Evolutionary conservation across 2,113 vertebrate genomes (phyloP), one percentile per base, ranked within the genome.

Genomic region (Ochotona princeps): DNA sequence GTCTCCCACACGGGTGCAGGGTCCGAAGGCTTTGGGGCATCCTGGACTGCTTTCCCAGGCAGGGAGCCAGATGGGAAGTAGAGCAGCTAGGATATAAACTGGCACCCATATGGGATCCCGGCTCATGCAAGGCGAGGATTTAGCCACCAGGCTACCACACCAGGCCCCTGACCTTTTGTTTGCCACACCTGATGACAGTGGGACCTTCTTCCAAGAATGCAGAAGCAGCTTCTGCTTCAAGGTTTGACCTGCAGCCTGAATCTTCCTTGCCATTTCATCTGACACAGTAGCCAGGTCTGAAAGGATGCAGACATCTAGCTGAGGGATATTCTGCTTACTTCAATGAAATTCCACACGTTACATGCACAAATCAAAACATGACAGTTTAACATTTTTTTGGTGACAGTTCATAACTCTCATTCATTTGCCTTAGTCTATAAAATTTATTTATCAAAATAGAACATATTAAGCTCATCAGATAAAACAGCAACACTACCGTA

Each of bases 331-430:
- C 38, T 51, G 25, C 47, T 47, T 67, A 26, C 26, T 38, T 44
- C 51, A 69, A 5, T 32, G 21, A 84, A 66, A 65, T n/a, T 83
- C 61, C 4, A 49, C 23, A 91, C 11, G 65, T 74, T 60, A 88
- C 47, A 92, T 65, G 28, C 49, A 80, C 2, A n/a, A 73, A 26
- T 61, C 92, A 96, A 85, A 26, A 25, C n/a, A 83, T 0, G 60
- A 83, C 49, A 66, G 84, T 76, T 28, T 4, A 90, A 0, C 87
- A 83, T 82, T 96, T 93, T 95, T 44, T 44, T 44, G 49, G 26
- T 96, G 75, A 94, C 92, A 96, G 73, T 47, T 79, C 66, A 38
- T 92, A 94, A 92, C 63, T 93, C 23, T 23, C 75, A 78, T 63
- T 69, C 47, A 51, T 12, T 69, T 92, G 35, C 49, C 66, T 90